These are phyloP conservation scores for Epinephelus lanceolatus DNA, from an alignment of 2,113 vertebrate genomes.

Conservation along the genomic window DNA sequence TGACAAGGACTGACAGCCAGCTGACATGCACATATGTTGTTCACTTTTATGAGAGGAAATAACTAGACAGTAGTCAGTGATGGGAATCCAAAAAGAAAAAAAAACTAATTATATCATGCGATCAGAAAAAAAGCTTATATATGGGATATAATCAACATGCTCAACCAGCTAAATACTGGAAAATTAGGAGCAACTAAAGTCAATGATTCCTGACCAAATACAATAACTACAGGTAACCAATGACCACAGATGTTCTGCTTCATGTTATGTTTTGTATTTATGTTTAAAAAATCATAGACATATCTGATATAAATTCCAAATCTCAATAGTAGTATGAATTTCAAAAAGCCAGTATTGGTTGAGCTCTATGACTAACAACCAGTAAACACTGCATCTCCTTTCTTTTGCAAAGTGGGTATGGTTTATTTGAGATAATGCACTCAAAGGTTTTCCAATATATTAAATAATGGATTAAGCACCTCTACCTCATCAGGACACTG, in stretches of 20 bases:
- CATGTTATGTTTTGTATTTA: not conserved
- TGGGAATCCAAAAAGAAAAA: not conserved
- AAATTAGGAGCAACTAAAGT: slow-evolving; percentile 7
- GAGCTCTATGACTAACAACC: not conserved
- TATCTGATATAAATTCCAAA: not conserved
- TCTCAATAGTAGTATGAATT: not conserved
- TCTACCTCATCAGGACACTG: not conserved
- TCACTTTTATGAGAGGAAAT: not conserved
- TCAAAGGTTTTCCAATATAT: not conserved
- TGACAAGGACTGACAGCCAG: not conserved
- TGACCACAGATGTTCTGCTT: not conserved
- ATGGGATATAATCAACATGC: not conserved
- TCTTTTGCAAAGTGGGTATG: not conserved
- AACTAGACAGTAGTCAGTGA: not conserved
- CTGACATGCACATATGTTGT: slow-evolving; percentile 6
- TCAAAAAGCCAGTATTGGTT: not conserved
- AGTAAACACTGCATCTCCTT: not conserved
- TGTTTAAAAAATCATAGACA: not conserved
- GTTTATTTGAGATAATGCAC: not conserved
- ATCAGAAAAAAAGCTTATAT: not conserved
- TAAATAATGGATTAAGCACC: not conserved
- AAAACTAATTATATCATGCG: not conserved
- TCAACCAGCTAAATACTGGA: not conserved
- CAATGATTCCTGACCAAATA: not conserved
- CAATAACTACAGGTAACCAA: not conserved